phyloP scores from a whole-genome alignment of 2,797 vertebrate genomes.

The Gastrophryne carolinensis region DNA sequence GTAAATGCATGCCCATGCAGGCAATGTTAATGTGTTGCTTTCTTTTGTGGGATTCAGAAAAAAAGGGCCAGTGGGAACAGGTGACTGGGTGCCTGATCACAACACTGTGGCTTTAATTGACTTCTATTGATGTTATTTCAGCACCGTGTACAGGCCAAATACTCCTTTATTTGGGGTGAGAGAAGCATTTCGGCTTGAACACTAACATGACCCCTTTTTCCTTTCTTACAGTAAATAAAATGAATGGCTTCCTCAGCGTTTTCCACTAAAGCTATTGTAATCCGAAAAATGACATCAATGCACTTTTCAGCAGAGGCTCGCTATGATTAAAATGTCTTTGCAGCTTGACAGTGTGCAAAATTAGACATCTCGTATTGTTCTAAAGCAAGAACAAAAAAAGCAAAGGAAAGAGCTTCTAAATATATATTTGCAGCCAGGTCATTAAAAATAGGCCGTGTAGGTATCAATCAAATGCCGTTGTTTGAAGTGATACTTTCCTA shows the following conservation, averaged over 20 bases:
- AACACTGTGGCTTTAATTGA: slow-evolving; percentile 36
- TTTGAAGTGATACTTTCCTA: slow-evolving; percentile 70
- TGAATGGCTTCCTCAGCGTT: slow-evolving; percentile 26
- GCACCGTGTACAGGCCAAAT: slow-evolving; percentile 35
- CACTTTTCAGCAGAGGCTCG: slow-evolving; percentile 60
- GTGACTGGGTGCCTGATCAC: slow-evolving; percentile 17
- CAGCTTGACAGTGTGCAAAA: slow-evolving; percentile 51
- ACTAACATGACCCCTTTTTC: slow-evolving; percentile 28
- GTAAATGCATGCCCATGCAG: neutral
- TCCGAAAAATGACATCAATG: slow-evolving; percentile 64
- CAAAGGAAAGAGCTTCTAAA: slow-evolving; percentile 61
- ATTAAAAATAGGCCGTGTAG: slow-evolving; percentile 71
- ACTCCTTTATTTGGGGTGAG: slow-evolving; percentile 34
- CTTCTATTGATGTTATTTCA: slow-evolving; percentile 38
- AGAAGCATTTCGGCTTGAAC: slow-evolving; percentile 15
- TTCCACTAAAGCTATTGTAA: slow-evolving; percentile 63
- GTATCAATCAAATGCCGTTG: slow-evolving; percentile 68
- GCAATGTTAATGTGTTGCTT: neutral
- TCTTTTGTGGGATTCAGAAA: neutral
- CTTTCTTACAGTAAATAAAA: slow-evolving; percentile 38
- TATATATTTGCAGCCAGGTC: slow-evolving; percentile 57
- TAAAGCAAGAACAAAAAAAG: slow-evolving; percentile 64
- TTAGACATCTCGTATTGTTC: slow-evolving; percentile 59
- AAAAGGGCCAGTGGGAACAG: slow-evolving; percentile 3
- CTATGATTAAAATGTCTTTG: slow-evolving; percentile 64